Conservation (phyloP, 2,888 invertebrate species). For the Nephrotoma appendiculata region DNA sequence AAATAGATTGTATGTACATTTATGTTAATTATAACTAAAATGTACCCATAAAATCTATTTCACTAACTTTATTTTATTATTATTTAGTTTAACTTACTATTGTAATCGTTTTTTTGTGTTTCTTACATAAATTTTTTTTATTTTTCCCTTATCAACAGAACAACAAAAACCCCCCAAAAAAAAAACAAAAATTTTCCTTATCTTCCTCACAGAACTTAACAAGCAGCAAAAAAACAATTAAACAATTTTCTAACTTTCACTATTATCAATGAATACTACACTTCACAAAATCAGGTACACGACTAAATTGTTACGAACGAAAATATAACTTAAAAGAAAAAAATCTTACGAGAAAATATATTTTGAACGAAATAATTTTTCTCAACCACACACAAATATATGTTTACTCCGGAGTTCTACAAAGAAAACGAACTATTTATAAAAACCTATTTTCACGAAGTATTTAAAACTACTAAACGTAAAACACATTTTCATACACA, state of each 20-base stretch:
- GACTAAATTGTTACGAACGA: constrained; percentile 13
- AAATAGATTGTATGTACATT: background rate
- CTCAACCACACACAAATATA: background rate
- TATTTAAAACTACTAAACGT: background rate
- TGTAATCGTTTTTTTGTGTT: background rate
- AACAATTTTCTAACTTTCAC: background rate
- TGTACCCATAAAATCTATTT: background rate
- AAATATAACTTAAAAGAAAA: background rate
- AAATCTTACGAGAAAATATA: background rate
- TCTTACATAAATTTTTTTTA: background rate
- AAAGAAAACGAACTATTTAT: background rate
- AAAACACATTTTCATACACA: background rate
- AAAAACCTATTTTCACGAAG: background rate
- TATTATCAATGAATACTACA: constrained; percentile 8
- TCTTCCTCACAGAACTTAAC: background rate
- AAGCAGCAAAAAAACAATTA: background rate
- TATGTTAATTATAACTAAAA: background rate
- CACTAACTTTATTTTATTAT: background rate
- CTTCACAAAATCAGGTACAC: constrained; percentile 16
- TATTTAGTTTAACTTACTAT: background rate
- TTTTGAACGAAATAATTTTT: background rate
- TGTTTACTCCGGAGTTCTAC: background rate
- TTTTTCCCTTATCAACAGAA: background rate
- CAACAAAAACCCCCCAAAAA: background rate
- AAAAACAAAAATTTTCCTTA: constrained; percentile 1